Base-by-base conservation (phyloP, 2,113 vertebrate genomes). In the Eclectus roratus region DNA sequence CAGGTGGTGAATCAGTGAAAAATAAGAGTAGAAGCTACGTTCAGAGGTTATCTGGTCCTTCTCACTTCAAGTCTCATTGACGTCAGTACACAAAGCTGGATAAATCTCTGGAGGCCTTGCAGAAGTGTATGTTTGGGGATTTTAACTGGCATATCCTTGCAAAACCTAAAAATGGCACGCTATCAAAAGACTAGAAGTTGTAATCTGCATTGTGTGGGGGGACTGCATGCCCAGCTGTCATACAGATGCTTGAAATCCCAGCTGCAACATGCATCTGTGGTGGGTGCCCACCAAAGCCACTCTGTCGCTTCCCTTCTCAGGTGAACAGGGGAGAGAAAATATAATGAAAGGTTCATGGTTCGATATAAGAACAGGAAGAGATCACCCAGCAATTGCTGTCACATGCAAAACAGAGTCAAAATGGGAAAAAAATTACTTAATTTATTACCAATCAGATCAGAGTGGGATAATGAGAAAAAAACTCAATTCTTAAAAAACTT, bases 191-290 rank as follows among this genome's bases (percentile, higher is more conserved):
- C 19, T 41, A 79, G 68, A 79, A 71, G n/a, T 28, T 21, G 24
- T 39, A 39, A 78, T 47, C 18, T 37, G 27, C 8, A 16, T 33
- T 0, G 1, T 46, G 33, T 0, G 3, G 37, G 72, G 43, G 21
- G 17, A 18, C 17, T 73, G 13, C 4, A 2, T 68, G 47, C 16
- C 16, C 25, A 8, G 25, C 19, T 73, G 41, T 29, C 49, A 33
- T n/a, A 41, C 11, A 52, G 65, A 35, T 33, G 11, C 72, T 89
- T 86, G 53, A 68, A 78, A 86, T 73, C 13, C 23, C 65, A 73
- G 21, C 23, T 1, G 3, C 49, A 47, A 23, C 25, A 52, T 13
- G 6, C 19, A 13, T 33, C 37, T 55, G 70, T 55, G 39, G 7
- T 13, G 11, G 15, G 8, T 55, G 29, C 50, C 21, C 29, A n/a